Evolutionary conservation across 2,113 vertebrate genomes (phyloP).

Genomic region (Anarhynchus alexandrinus): DNA sequence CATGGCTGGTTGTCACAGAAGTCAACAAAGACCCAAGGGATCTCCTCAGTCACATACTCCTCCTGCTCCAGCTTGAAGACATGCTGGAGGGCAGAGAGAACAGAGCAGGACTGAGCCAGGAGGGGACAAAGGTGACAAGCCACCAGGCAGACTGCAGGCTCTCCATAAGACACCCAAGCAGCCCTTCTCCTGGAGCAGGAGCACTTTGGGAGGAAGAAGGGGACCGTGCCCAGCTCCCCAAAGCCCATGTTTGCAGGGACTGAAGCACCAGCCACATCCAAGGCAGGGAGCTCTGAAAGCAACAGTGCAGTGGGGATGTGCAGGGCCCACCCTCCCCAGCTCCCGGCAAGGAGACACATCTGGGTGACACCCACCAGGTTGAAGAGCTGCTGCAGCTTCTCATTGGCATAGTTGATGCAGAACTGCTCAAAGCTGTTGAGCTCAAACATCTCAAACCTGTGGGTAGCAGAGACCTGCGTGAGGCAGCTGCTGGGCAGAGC

Average conservation of each 20-base stretch:
- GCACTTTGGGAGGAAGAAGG: neutral
- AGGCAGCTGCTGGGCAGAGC: neutral
- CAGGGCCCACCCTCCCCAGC: neutral
- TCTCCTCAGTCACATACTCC: slow-evolving; percentile 20
- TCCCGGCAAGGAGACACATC: neutral
- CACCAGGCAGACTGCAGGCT: neutral
- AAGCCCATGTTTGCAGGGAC: neutral
- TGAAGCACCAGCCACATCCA: neutral
- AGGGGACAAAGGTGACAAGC: neutral
- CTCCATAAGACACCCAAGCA: neutral
- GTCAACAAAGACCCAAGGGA: slow-evolving; percentile 78
- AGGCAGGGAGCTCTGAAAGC: neutral
- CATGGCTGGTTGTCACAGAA: slow-evolving; percentile 80
- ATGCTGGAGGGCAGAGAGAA: neutral
- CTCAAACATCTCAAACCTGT: slow-evolving; percentile 82
- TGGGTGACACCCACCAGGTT: slow-evolving; percentile 70
- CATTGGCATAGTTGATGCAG: slow-evolving; percentile 89
- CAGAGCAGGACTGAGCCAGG: neutral
- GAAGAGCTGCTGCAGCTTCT: slow-evolving; percentile 88
- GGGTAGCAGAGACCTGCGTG: neutral
- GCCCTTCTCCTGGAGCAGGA: neutral
- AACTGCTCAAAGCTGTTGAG: slow-evolving; percentile 87
- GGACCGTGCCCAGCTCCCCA: neutral
- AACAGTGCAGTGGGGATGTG: rapidly evolving
- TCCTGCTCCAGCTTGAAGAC: slow-evolving; percentile 75